These are phyloP conservation scores for Lycaon pictus DNA, from an alignment of 2,113 vertebrate genomes.

Conservation along the genomic window DNA sequence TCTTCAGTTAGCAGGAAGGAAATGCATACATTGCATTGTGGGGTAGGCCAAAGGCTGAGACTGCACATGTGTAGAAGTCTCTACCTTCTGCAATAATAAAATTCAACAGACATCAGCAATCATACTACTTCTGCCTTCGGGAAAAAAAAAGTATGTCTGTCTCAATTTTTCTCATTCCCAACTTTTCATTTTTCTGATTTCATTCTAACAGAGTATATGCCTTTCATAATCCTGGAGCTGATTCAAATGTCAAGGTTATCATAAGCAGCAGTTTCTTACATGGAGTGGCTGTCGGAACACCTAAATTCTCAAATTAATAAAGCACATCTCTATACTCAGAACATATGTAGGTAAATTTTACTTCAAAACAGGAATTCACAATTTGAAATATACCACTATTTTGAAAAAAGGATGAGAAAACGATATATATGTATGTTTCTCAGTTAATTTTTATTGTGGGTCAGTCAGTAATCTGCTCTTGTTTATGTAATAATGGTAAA, in stretches of 20 bases:
- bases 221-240: background rate
- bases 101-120: background rate
- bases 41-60: background rate
- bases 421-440: background rate
- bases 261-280: background rate
- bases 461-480: background rate
- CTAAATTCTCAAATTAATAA: background rate
- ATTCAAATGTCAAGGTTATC: background rate
- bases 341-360: background rate
- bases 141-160: background rate
- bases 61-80: background rate
- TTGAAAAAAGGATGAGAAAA: background rate
- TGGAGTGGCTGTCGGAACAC: background rate
- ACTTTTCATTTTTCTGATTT: conserved; percentile 46
- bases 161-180: background rate
- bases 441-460: background rate
- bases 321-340: background rate
- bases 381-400: background rate
- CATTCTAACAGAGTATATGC: background rate
- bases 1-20: background rate
- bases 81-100: background rate
- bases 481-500: background rate
- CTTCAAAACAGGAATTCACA: background rate
- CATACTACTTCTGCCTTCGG: background rate
- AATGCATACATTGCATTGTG: accelerated